Base-by-base conservation (phyloP, 2,797 vertebrate species). In the Neoniphon sammara region DNA sequence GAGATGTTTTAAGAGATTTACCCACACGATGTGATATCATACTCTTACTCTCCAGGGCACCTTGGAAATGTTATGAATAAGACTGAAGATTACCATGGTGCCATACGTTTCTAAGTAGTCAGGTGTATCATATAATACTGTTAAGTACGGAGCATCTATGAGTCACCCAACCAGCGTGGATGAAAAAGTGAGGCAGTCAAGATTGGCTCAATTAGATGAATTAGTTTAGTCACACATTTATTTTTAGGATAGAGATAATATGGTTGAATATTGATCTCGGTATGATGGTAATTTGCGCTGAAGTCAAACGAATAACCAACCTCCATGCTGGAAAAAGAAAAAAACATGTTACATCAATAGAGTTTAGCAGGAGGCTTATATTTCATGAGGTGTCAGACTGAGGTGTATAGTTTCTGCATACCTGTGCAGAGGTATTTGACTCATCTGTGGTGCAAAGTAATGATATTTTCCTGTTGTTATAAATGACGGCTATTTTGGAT, bases 1-100 rank as follows among this genome's bases (percentile, higher is more conserved):
- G 73, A 86, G 84, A 87, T 84, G 77, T 83, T 89, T 84, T 55
- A 82, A 70, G 63, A 82, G 80, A 86, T 87, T 86, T 59, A 84
- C 52, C 64, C 67, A 52, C 75, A 72, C 66, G 68, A 80, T 64
- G 76, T 53, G 53, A 76, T 66, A 76, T 61, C 52, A 56, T 34
- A 39, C 25, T 50, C 27, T 20, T 7, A 17, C 59, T 80, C 74
- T 60, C 75, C 42, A 23, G 62, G 70, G 69, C 46, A 39, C 67
- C 69, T 53, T 50, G 20, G 70, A 66, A 73, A 80, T 72, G 66
- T 49, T 55, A 54, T 36, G 31, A 74, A 77, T 78, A 60, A 39
- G 66, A 68, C 74, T 20, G 10, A 25, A 63, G 12, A 70, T 82
- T 70, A 66, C 18, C 39, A 8, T 2, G 1, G n/a, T 9, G 5